phyloP scores from a whole-genome alignment of 2,888 invertebrate species.

The Folsomia manolachei region DNA sequence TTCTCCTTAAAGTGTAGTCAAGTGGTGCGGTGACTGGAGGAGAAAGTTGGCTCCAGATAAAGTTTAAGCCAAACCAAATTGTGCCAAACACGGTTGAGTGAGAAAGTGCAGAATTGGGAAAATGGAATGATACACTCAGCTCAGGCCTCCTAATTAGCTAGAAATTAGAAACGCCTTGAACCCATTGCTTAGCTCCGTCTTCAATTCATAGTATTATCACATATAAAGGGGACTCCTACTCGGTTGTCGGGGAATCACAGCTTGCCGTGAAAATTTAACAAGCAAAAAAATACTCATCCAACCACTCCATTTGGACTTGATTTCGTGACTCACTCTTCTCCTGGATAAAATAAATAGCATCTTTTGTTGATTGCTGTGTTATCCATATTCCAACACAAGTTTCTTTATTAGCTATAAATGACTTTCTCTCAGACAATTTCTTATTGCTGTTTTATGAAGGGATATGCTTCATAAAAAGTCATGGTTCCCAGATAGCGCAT shows the following conservation, averaged over 20 bases:
- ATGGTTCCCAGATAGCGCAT: too few species aligned
- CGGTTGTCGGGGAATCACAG: conserved; percentile 40
- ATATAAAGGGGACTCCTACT: conserved; percentile 15
- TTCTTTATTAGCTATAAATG: too few species aligned
- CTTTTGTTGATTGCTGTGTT: too few species aligned
- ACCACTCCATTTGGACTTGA: too few species aligned
- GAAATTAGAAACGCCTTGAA: conserved; percentile 49
- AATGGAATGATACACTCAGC: conserved; percentile 8
- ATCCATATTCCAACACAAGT: too few species aligned
- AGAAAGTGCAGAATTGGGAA: conserved; percentile 9
- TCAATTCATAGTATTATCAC: conserved; percentile 27
- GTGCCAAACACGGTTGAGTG: neutral
- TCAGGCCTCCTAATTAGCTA: conserved; percentile 47
- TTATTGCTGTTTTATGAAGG: too few species aligned
- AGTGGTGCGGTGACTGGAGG: neutral
- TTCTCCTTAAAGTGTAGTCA: too few species aligned
- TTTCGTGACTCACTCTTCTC: too few species aligned
- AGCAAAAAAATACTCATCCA: conserved; percentile 37
- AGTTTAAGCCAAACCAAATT: neutral
- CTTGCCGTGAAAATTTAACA: conserved; percentile 51
- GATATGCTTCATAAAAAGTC: too few species aligned
- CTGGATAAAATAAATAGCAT: too few species aligned
- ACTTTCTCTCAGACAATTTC: too few species aligned
- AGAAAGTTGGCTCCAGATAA: neutral
- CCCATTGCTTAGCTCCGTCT: conserved; percentile 33